Percentiles rank a stretch among this genome's conserved stretches.
Evolutionary conservation across 2,888 invertebrate species (phyloP).

Genomic region (Drosophila buzzatii): DNA sequence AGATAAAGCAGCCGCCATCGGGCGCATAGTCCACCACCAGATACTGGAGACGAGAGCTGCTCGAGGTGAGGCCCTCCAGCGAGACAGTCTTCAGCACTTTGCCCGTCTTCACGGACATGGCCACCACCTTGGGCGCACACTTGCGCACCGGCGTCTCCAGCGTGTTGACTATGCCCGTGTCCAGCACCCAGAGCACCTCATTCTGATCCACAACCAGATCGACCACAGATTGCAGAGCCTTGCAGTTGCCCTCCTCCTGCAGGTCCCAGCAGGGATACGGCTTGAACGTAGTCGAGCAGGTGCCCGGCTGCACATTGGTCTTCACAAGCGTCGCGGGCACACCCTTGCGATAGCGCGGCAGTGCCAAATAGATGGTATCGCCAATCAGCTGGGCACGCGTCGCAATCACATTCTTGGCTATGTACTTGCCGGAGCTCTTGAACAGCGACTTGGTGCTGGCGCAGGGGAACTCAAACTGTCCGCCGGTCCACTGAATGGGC

Average conservation of each 20-base stretch:
- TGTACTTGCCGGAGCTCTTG: constrained; percentile 87
- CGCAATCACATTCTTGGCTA: constrained; percentile 87
- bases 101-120: constrained; percentile 87
- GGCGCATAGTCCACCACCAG: constrained; percentile 89
- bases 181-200: constrained; percentile 90
- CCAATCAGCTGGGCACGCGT: constrained; percentile 87
- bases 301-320: constrained; percentile 85
- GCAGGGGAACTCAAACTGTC: constrained; percentile 86
- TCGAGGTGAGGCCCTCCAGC: constrained; percentile 87
- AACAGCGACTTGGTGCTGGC: constrained; percentile 87
- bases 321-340: constrained; percentile 89
- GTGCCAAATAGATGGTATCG: constrained; percentile 86
- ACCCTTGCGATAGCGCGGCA: constrained; percentile 88
- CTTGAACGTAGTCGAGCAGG: constrained; percentile 86
- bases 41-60: constrained; percentile 89
- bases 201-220: constrained; percentile 88
- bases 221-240: constrained; percentile 89
- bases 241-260: constrained; percentile 89
- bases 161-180: constrained; percentile 90
- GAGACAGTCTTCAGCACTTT: constrained; percentile 88
- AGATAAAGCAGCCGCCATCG: constrained; percentile 87
- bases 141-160: constrained; percentile 88
- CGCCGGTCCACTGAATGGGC: constrained; percentile 86
- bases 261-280: constrained; percentile 89
- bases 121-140: constrained; percentile 90